A percentile compares a stretch with the other conserved stretches of the same genome.
Conservation (phyloP, 2,113 vertebrate species). For the Corythoichthys intestinalis region DNA sequence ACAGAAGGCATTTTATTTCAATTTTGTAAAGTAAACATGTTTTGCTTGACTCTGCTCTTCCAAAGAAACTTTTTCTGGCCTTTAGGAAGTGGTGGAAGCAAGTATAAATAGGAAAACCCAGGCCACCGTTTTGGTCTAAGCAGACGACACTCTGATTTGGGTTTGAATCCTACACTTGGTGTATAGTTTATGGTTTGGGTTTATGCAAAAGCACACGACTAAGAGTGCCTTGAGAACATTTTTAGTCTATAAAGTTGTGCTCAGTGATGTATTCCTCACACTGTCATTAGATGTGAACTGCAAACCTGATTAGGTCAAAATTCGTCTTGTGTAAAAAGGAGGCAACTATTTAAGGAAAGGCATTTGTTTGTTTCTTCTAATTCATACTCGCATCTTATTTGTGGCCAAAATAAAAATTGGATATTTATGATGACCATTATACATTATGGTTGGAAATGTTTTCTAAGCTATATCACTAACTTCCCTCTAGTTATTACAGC, state of each 20-base stretch:
- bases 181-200: neutral
- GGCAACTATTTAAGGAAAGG: neutral
- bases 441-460: neutral
- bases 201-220: neutral
- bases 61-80: conserved; percentile 2
- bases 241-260: neutral
- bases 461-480: neutral
- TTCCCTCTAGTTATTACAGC: neutral
- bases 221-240: neutral
- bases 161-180: neutral
- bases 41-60: neutral
- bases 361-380: too few species aligned
- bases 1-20: neutral
- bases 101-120: conserved; percentile 1
- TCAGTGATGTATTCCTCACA: neutral
- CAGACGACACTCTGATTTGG: neutral
- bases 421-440: neutral
- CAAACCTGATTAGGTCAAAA: too few species aligned
- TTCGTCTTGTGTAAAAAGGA: neutral
- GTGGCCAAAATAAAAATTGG: neutral
- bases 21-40: conserved; percentile 6
- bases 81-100: conserved; percentile 5
- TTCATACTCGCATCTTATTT: neutral
- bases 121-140: conserved; percentile 3
- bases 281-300: neutral